These are phyloP conservation scores for Dorcus parallelipipedus DNA, from an alignment of 2,888 invertebrate genomes.

Conservation along the genomic window DNA sequence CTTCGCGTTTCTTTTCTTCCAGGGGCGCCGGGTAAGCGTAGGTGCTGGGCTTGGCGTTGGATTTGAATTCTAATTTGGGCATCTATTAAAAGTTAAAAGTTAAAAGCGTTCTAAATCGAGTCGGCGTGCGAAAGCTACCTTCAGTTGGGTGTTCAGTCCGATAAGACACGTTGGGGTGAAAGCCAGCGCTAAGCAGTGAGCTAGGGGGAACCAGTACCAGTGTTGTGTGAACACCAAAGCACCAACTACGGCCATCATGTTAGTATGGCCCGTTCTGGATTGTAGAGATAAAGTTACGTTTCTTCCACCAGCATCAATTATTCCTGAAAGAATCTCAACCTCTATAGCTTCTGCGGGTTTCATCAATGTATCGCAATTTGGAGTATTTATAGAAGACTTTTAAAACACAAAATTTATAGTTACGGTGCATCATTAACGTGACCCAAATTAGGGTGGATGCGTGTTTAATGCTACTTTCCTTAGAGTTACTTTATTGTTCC, in stretches of 20 bases:
- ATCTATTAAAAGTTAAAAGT: constrained; percentile 50
- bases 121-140: constrained; percentile 32
- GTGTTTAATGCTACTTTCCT: too few species aligned
- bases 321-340: constrained; percentile 37
- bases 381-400: too few species aligned
- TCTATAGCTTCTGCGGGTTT: too few species aligned
- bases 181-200: constrained; percentile 91
- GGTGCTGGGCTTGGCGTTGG: constrained; percentile 88
- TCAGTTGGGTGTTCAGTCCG: constrained; percentile 86
- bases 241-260: constrained; percentile 95
- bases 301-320: constrained; percentile 84
- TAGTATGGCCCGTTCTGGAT: constrained; percentile 94
- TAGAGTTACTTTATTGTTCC: too few species aligned
- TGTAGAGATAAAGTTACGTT: constrained; percentile 95
- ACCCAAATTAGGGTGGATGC: too few species aligned
- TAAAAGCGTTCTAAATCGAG: too few species aligned
- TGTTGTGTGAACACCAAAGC: constrained; percentile 97
- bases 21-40: constrained; percentile 96
- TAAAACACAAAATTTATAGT: too few species aligned
- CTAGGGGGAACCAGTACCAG: constrained; percentile 99
- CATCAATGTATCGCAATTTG: too few species aligned
- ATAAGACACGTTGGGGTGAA: constrained; percentile 96
- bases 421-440: too few species aligned
- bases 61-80: constrained; percentile 89
- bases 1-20: constrained; percentile 97